Base-by-base conservation (phyloP, 2,113 vertebrate genomes). In the Hyaena hyaena region DNA sequence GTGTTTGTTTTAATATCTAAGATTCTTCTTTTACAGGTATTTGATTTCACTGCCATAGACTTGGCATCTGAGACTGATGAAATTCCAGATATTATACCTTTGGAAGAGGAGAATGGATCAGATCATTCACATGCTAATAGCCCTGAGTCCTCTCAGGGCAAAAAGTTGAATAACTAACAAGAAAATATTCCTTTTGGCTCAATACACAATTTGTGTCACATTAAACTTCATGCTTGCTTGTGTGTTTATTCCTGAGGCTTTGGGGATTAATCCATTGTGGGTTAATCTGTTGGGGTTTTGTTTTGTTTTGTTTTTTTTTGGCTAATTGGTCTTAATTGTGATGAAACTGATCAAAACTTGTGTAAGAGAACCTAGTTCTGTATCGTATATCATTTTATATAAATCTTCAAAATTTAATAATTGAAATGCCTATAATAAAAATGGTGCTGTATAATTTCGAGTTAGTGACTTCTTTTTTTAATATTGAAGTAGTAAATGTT, bases 51-150 rank as follows among this genome's bases (percentile, higher is more conserved):
- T 97, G 97, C 98, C 95, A 98, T 98, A 96, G 99, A 99, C 93
- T 97, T 99, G 68, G 98, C 98, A 93, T 99, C 98, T 61, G 99
- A 99, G 85, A 98, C 98, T 31, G 99, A 99, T 95, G 99, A 99
- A 93, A 98, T 99, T 96, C 98, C 98, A 93, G 98, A 99, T 73
- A 98, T 99, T 98, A 90, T 99, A 98, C 97, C 97, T 98, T 98
- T 98, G 98, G 99, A 98, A 90, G 98, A 99, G 86, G 98, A 99
- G 31, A 97, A 98, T 48, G 98, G 98, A 88, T 95, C 96, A 90
- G 97, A 98, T 87, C 98, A 98, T 97, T 98, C 98, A 94, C 97
- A 92, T 55, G 93, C 97, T 96, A 98, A 98, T 88, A 97, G 98
- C 35, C 95, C 97, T 92, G 97, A 85, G 61, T 97, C 23, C 91